Evolutionary conservation across 1,140 invertebrate genomes (phyloP).

Genomic region (Gerris buenoi): DNA sequence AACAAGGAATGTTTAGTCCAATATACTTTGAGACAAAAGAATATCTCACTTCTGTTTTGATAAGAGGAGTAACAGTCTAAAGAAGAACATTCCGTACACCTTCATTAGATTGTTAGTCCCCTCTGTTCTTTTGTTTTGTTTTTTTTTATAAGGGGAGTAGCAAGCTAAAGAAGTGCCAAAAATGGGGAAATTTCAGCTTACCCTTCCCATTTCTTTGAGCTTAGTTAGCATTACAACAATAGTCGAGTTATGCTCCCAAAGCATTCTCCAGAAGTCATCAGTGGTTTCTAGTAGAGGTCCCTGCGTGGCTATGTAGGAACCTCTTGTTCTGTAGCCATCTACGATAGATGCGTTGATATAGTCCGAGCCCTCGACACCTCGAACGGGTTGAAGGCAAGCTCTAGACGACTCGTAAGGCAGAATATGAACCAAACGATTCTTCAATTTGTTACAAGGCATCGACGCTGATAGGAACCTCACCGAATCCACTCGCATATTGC

Average conservation of each 20-base stretch:
- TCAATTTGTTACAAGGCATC: conserved; percentile 91
- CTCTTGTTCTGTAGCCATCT: conserved; percentile 56
- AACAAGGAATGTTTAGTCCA: no score
- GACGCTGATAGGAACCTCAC: conserved; percentile 90
- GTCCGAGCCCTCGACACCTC: conserved; percentile 88
- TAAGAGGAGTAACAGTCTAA: no score
- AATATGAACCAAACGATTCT: conserved; percentile 88
- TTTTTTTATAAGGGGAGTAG: no score
- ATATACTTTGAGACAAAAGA: no score
- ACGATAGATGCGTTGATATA: conserved; percentile 99
- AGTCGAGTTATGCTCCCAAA: conserved; percentile 99
- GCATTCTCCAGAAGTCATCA: conserved; percentile 98
- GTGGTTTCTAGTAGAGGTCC: conserved; percentile 89
- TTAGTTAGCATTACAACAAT: conserved; percentile 99
- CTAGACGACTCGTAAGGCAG: conserved; percentile 91
- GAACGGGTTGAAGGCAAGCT: conserved; percentile 80
- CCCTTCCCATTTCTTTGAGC: conserved; percentile 88
- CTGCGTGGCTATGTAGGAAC: conserved; percentile 94
- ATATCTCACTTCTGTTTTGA: no score
- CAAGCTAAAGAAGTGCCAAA: no score
- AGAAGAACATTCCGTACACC: no score
- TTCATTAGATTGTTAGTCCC: no score
- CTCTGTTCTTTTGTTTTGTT: no score
- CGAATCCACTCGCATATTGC: conserved; percentile 87
- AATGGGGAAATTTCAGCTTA: conserved; percentile 39